Conservation (phyloP, 2,888 invertebrate species). For the Nomada fabriciana region DNA sequence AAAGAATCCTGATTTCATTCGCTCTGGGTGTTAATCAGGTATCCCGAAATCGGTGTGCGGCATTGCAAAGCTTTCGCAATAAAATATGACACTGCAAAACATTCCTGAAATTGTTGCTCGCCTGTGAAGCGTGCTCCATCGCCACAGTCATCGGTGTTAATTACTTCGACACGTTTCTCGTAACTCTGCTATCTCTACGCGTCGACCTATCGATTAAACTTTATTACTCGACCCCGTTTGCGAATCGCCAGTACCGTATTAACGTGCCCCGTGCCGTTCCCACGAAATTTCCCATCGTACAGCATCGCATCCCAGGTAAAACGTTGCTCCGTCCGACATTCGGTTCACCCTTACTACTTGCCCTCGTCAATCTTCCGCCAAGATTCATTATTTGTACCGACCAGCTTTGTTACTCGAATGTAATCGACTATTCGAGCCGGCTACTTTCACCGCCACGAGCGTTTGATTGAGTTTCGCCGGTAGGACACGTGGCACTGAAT, state of each 20-base stretch:
- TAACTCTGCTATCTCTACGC: not conserved
- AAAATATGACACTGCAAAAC: not conserved
- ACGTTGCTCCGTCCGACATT: not conserved
- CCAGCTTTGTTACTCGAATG: not conserved
- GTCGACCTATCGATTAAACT: conserved; percentile 21
- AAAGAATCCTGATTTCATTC: no score
- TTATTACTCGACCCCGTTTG: not conserved
- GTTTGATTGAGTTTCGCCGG: conserved; percentile 25
- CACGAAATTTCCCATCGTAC: not conserved
- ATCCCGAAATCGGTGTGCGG: no score
- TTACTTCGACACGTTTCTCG: conserved; percentile 1
- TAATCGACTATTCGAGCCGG: not conserved
- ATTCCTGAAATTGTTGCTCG: not conserved
- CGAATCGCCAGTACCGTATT: not conserved
- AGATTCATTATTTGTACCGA: conserved; percentile 11
- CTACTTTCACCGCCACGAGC: not conserved
- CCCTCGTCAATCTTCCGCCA: not conserved
- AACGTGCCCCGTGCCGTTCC: not conserved
- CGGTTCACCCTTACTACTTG: not conserved
- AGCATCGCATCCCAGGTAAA: not conserved
- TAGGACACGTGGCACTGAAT: conserved; percentile 20
- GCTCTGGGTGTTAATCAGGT: no score
- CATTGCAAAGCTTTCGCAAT: no score
- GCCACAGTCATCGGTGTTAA: not conserved
- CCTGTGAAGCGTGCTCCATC: not conserved